Conservation (phyloP, 1,140 invertebrate species). For the Teleogryllus occipitalis region DNA sequence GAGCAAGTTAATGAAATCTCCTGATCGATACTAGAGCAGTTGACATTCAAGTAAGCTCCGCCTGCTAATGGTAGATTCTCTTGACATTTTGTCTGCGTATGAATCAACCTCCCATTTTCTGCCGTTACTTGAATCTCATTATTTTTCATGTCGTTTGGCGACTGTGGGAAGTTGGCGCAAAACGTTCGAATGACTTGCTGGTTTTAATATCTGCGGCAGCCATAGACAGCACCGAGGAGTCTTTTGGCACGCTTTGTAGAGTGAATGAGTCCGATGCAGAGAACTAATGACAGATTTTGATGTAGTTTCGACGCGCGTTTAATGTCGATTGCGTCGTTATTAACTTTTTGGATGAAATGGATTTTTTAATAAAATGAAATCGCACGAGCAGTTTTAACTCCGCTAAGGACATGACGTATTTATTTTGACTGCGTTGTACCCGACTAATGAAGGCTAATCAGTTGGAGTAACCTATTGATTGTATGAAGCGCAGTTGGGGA, state of each 20-base stretch:
- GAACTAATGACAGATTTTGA: neutral
- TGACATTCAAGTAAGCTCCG: no score
- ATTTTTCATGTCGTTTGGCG: no score
- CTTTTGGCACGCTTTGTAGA: no score
- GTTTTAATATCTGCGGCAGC: neutral
- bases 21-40: no score
- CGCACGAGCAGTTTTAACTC: neutral
- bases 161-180: no score
- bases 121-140: no score
- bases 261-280: neutral
- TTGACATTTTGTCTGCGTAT: no score
- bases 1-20: no score
- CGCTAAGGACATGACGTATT: neutral
- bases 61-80: no score
- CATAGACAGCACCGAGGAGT: no score
- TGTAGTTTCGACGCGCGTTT: neutral
- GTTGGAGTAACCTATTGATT: neutral
- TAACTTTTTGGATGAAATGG: slow-evolving; percentile 5
- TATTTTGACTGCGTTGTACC: neutral
- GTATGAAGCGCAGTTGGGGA: neutral
- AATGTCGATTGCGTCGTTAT: neutral
- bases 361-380: slow-evolving; percentile 3
- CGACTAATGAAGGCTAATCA: neutral
- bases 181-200: neutral
- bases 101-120: no score